Evolutionary conservation across 2,888 invertebrate species (phyloP).

Genomic region (Apotomis betuletana): DNA sequence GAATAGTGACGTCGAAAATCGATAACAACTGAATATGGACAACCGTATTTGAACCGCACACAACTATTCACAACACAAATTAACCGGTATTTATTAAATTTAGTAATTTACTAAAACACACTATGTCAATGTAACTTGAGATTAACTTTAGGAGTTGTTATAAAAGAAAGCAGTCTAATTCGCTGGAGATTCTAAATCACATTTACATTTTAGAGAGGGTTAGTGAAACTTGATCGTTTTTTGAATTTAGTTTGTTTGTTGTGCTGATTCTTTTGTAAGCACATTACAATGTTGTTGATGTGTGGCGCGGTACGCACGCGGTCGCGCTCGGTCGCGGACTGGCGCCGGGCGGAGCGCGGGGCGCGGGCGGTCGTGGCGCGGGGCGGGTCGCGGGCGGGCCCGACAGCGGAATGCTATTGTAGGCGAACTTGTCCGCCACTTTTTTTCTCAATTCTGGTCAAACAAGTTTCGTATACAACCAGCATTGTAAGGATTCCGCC

Average conservation of each 20-base stretch:
- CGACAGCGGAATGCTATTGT: conserved; percentile 79
- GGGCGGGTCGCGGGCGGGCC: conserved; percentile 73
- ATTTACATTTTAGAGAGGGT: conserved; percentile 47
- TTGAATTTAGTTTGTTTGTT: conserved; percentile 61
- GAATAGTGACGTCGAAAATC: conserved; percentile 70
- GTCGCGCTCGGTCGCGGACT: conserved; percentile 73
- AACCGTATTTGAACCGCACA: conserved; percentile 62
- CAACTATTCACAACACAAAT: conserved; percentile 66
- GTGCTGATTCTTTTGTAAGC: conserved; percentile 55
- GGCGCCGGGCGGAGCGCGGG: conserved; percentile 54
- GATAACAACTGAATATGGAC: conserved; percentile 66
- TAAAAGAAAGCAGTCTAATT: conserved; percentile 36
- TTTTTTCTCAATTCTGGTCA: conserved; percentile 81
- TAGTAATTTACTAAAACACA: conserved; percentile 44
- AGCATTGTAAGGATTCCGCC: conserved; percentile 83
- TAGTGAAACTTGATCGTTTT: conserved; percentile 48
- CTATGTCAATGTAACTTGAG: conserved; percentile 48
- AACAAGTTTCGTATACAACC: conserved; percentile 83
- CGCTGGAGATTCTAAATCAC: conserved; percentile 35
- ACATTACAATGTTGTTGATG: conserved; percentile 50
- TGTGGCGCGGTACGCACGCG: conserved; percentile 60
- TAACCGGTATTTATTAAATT: conserved; percentile 60
- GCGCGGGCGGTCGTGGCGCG: conserved; percentile 50
- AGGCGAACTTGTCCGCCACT: conserved; percentile 83
- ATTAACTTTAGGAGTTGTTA: conserved; percentile 44